Evolutionary conservation across 2,888 invertebrate genomes (phyloP), one percentile per base, ranked within the genome.

Genomic region (Hoplodrina ambigua): DNA sequence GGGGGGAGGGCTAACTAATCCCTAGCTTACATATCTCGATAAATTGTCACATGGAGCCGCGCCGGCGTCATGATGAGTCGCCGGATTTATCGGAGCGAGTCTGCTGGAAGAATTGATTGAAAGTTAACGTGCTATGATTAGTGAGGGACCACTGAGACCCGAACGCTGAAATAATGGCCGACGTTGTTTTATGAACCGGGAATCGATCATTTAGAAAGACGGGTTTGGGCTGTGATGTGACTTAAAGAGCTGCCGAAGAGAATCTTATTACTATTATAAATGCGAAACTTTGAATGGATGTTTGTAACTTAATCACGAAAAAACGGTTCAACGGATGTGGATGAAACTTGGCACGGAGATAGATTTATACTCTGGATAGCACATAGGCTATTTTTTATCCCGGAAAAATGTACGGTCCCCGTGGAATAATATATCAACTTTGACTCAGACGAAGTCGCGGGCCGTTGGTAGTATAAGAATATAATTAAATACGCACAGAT

Each of bases 21-120:
- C 83, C 62, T 59, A 56, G 75, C 78, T 80, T 80, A 80, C 76
- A 80, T 73, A 80, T 81, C 80, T 71, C 73, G 80, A 84, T 83
- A 86, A 85, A 82, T 82, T 83, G 85, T 81, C 85, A 80, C 78
- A 72, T 68, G 82, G 76, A 74, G 75, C 72, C 68, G 50, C 37
- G 59, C 55, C 17, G 50, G 44, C 70, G 81, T 81, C 83, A 76
- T 72, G 78, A 78, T 80, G 75, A 81, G 70, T 69, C 73, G 68
- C 30, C 58, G 69, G 56, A 69, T 68, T 76, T 82, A 82, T 82
- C 78, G 73, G 78, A 76, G 13, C 79, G 76, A 85, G 71, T 83
- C 79, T 80, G 59, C 63, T 71, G 80, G 81, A 83, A 85, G 82
- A 83, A 85, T 87, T 85, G 84, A 87, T 86, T 87, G 83, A 83